Evolutionary conservation across 2,797 vertebrate genomes (phyloP).

Genomic region (Carcharodon carcharias): DNA sequence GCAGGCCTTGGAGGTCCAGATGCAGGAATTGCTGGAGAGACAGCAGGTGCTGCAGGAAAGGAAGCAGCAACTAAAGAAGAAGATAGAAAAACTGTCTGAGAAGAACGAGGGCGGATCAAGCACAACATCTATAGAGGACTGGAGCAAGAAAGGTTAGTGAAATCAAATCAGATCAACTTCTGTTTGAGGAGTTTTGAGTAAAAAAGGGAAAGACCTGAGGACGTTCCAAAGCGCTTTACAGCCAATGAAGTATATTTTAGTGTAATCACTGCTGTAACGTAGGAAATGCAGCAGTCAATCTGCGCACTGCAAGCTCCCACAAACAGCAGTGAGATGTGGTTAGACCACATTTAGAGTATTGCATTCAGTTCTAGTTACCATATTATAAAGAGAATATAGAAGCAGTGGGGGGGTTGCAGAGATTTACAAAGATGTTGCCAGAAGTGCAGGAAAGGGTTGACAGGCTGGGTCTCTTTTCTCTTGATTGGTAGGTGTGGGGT

Average conservation of each 20-base stretch:
- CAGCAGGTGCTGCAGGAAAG: conserved; percentile 68
- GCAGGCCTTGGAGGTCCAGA: conserved; percentile 73
- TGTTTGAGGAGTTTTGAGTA: not conserved
- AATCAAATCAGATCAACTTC: not conserved
- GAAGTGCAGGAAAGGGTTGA: too few relatives aligned
- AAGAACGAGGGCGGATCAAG: conserved; percentile 48
- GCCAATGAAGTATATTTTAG: not conserved
- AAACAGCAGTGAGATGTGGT: not conserved
- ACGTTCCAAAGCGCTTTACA: not conserved
- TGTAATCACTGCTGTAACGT: not conserved
- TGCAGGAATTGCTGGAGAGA: conserved; percentile 76
- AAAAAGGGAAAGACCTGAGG: not conserved
- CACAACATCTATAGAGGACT: conserved; percentile 56
- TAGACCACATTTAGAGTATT: too few relatives aligned
- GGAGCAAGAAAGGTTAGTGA: conserved; percentile 69
- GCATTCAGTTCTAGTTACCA: too few relatives aligned
- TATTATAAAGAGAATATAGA: too few relatives aligned
- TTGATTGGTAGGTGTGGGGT: too few relatives aligned
- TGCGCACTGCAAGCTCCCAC: not conserved
- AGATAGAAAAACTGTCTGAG: conserved; percentile 63
- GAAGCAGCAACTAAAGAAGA: conserved; percentile 62
- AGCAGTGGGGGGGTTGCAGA: too few relatives aligned
- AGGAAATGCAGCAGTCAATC: not conserved
- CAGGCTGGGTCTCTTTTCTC: too few relatives aligned
- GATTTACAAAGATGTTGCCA: too few relatives aligned